Percentiles rank a stretch among this genome's conserved stretches.
These are phyloP conservation scores for Macrostomum lignano DNA, from an alignment of 1,140 invertebrate species.

Conservation along the genomic window DNA sequence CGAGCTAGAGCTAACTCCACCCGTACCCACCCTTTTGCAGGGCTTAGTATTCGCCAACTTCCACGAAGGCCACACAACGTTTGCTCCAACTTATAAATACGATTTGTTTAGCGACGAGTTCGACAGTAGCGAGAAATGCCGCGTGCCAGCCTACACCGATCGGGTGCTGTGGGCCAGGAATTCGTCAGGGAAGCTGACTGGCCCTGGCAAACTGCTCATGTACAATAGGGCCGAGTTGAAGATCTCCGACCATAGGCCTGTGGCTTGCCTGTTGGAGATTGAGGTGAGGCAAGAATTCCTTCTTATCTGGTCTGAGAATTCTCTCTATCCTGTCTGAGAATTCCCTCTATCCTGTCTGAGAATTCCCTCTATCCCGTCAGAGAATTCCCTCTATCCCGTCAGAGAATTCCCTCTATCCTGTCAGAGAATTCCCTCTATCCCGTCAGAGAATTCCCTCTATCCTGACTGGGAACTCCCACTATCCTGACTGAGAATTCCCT, in stretches of 20 bases:
- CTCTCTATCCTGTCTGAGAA: too few species aligned
- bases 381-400: too few species aligned
- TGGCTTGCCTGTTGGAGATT: background rate
- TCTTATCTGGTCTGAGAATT: too few species aligned
- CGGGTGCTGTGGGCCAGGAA: constrained; percentile 40
- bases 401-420: too few species aligned
- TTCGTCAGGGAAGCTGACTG: background rate
- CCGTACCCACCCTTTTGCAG: too few species aligned
- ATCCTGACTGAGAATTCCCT: too few species aligned
- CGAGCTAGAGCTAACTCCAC: too few species aligned
- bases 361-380: too few species aligned
- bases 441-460: too few species aligned
- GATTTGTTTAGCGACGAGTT: constrained; percentile 95
- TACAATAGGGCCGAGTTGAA: constrained; percentile 3
- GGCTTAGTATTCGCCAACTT: constrained; percentile 73
- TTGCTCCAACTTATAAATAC: constrained; percentile 93
- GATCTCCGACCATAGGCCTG: constrained; percentile 5
- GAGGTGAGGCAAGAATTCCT: constrained; percentile 1
- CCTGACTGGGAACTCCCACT: too few species aligned
- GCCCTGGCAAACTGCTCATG: background rate
- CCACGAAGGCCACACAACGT: constrained; percentile 60
- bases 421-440: too few species aligned
- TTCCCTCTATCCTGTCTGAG: too few species aligned
- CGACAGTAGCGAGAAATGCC: constrained; percentile 87
- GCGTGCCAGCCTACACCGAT: constrained; percentile 83